These are phyloP conservation scores for Lobophora halterata DNA, from an alignment of 2,888 invertebrate genomes.

Conservation along the genomic window DNA sequence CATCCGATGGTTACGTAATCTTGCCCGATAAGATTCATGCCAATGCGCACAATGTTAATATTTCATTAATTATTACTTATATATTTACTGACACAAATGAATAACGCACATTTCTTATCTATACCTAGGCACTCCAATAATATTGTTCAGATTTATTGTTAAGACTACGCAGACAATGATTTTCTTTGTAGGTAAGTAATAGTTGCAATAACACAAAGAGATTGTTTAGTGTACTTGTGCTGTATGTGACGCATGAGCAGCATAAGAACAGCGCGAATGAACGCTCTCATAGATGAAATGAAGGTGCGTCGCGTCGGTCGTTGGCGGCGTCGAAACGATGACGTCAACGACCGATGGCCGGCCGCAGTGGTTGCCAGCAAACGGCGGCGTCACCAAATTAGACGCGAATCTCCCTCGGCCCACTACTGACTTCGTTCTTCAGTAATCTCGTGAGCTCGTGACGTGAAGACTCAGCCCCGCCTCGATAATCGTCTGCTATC, in stretches of 20 bases:
- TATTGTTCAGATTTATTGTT: constrained; percentile 41
- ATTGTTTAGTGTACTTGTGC: constrained; percentile 20
- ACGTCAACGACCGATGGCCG: constrained; percentile 37
- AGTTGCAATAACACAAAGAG: constrained; percentile 32
- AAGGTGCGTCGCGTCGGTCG: constrained; percentile 22
- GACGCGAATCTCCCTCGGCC: constrained; percentile 46
- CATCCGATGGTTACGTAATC: constrained; percentile 24
- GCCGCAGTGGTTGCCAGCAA: constrained; percentile 37
- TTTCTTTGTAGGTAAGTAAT: constrained; percentile 37
- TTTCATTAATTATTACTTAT: constrained; percentile 9
- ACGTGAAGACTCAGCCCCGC: constrained; percentile 70
- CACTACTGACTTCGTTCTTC: constrained; percentile 41
- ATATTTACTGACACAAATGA: neutral
- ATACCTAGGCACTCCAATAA: constrained; percentile 30
- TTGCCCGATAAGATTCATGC: constrained; percentile 15
- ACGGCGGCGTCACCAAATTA: constrained; percentile 77
- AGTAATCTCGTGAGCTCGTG: constrained; percentile 54
- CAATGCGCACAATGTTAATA: constrained; percentile 17
- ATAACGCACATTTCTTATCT: constrained; percentile 11
- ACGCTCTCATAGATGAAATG: constrained; percentile 28
- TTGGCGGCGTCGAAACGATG: constrained; percentile 45
- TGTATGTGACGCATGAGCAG: constrained; percentile 24
- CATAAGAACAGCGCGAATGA: too few species aligned
- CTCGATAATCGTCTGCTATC: constrained; percentile 43
- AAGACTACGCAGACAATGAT: constrained; percentile 37